A percentile compares a stretch with the other conserved stretches of the same genome.
phyloP scores from a whole-genome alignment of 2,888 invertebrate species.

The Unio delphinus region DNA sequence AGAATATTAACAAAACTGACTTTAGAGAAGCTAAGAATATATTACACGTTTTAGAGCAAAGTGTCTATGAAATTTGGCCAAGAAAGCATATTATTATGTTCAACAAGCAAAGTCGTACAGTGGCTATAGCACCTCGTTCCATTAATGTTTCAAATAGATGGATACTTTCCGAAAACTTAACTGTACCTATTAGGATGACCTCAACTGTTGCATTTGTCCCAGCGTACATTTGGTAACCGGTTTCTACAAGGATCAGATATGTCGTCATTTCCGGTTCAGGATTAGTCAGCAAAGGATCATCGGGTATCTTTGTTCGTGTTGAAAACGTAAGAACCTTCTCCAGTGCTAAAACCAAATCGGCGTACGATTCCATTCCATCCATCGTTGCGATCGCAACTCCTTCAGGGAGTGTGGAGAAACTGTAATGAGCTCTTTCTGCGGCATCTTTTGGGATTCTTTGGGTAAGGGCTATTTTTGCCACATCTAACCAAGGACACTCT shows the following conservation, averaged over 20 bases:
- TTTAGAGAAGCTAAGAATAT: no score
- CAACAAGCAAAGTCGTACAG: no score
- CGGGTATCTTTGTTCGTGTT: slow-evolving; percentile 19
- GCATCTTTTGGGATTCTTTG: slow-evolving; percentile 25
- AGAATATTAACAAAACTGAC: no score
- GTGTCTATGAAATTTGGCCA: no score
- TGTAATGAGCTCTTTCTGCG: slow-evolving; percentile 21
- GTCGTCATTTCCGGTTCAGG: slow-evolving; percentile 19
- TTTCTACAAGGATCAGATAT: slow-evolving; percentile 29
- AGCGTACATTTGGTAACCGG: slow-evolving; percentile 30
- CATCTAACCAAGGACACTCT: slow-evolving; percentile 24
- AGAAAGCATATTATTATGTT: no score
- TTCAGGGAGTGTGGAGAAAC: slow-evolving; percentile 16
- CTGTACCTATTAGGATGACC: slow-evolving; percentile 24
- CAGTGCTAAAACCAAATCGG: slow-evolving; percentile 21
- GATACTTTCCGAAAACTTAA: no score
- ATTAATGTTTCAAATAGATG: no score
- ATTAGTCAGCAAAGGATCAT: slow-evolving; percentile 2
- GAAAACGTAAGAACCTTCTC: slow-evolving; percentile 32
- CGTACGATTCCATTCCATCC: slow-evolving; percentile 16
- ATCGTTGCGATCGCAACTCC: slow-evolving; percentile 12
- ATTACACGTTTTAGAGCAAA: no score
- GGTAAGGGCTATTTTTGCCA: slow-evolving; percentile 19
- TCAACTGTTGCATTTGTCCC: slow-evolving; percentile 35
- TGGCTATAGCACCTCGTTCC: no score